phyloP scores from a whole-genome alignment of 2,888 invertebrate species.

The Mylabris sibirica region DNA sequence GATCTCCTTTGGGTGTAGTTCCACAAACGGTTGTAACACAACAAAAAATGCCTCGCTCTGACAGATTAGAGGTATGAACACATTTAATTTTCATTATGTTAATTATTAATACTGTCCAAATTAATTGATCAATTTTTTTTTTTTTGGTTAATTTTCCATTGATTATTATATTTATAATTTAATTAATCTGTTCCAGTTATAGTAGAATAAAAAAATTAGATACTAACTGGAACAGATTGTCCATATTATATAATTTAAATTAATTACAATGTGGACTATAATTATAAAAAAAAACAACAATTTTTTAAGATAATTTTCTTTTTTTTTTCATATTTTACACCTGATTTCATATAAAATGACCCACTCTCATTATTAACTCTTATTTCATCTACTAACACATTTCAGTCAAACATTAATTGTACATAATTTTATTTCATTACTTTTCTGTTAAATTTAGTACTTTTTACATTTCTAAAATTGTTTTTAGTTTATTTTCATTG shows the following conservation, averaged over 20 bases:
- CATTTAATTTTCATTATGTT: constrained; percentile 17
- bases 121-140: neutral
- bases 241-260: neutral
- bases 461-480: constrained; percentile 28
- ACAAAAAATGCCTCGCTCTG: constrained; percentile 94
- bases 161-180: neutral
- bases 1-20: constrained; percentile 83
- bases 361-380: neutral
- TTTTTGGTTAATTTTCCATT: neutral
- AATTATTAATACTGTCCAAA: neutral
- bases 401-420: constrained; percentile 39
- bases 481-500: constrained; percentile 39
- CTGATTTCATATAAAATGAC: neutral
- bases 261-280: neutral
- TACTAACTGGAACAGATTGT: neutral
- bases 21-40: constrained; percentile 86
- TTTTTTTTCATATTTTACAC: neutral
- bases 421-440: constrained; percentile 43
- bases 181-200: neutral
- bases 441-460: constrained; percentile 25
- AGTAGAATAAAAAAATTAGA: neutral
- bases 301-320: no score
- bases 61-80: constrained; percentile 90
- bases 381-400: constrained; percentile 1
- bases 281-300: no score